These are phyloP conservation scores for Agrypnia vestita DNA, from an alignment of 1,140 invertebrate genomes.

Conservation along the genomic window DNA sequence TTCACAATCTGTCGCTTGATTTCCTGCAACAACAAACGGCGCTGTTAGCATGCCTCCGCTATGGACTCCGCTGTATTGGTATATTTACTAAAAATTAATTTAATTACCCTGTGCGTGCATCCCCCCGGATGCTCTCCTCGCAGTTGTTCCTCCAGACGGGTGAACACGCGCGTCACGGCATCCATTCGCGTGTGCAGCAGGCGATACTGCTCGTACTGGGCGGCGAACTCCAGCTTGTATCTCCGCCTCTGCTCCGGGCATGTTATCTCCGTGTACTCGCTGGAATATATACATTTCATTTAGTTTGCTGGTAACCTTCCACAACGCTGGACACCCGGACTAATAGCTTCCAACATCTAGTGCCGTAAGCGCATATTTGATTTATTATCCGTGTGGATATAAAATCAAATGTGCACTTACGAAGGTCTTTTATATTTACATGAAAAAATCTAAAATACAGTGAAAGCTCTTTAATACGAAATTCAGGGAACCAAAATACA, in stretches of 20 bases:
- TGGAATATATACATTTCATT: conserved; percentile 65
- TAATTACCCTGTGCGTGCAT: conserved; percentile 73
- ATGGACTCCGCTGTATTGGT: too few species aligned
- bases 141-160: conserved; percentile 80
- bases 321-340: too few species aligned
- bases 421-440: too few species aligned
- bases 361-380: too few species aligned
- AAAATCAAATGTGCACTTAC: too few species aligned
- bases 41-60: not conserved
- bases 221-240: conserved; percentile 92
- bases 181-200: conserved; percentile 83
- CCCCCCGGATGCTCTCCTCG: conserved; percentile 71
- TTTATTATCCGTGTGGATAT: too few species aligned
- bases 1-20: conserved; percentile 84
- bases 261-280: conserved; percentile 86
- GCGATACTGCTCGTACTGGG: conserved; percentile 88
- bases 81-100: too few species aligned
- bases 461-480: too few species aligned
- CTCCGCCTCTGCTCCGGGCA: conserved; percentile 82
- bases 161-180: conserved; percentile 84
- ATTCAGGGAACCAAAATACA: too few species aligned
- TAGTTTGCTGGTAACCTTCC: too few species aligned
- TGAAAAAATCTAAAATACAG: too few species aligned
- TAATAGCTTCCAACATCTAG: too few species aligned
- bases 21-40: conserved; percentile 70